Evolutionary conservation across 1,140 invertebrate genomes (phyloP), one percentile per base, ranked within the genome.

Genomic region (Achroia grisella): DNA sequence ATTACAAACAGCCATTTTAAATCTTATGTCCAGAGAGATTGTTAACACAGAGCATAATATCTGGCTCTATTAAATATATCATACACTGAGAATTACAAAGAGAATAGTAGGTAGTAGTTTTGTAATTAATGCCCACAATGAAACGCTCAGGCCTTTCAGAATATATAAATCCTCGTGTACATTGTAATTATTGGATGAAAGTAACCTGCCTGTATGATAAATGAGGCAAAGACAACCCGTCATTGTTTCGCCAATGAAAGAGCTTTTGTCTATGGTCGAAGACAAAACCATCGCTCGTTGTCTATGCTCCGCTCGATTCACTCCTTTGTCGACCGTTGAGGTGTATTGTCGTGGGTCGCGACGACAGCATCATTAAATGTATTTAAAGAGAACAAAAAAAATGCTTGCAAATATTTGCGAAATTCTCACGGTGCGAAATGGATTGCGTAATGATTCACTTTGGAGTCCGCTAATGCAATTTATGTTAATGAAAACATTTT

Each of bases 151-250:
- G 54, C 37, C 49, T 59, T 48, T 57, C 46, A 56, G 37, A 54
- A 64, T 52, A 51, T 60, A 45, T 63, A 54, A 64, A 62, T 62
- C 47, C 58, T 56, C 47, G 30, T 50, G 52, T 59, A 73, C 73
- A 68, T 78, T 82, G 72, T 78, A 79, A 81, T 83, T 70, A 72
- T 71, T 70, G 61, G 66, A 80, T 76, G 78, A 80, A 78, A 82
- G 74, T 83, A 72, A 79, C 75, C 79, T 78, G 74, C 49, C 60
- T 73, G 66, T 74, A 73, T 81, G 77, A 84, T 78, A 80, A 81
- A 84, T 80, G 80, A 81, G 69, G 67, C 72, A 71, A 69, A 74
- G 67, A 72, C 71, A 66, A 62, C 58, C 50, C 54, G 39, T 62
- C 59, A 76, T 81, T 80, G 76, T 81, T 60, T 71, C 51, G 53